Evolutionary conservation across 2,888 invertebrate species (phyloP).

Genomic region (Sylvicola cinctus): DNA sequence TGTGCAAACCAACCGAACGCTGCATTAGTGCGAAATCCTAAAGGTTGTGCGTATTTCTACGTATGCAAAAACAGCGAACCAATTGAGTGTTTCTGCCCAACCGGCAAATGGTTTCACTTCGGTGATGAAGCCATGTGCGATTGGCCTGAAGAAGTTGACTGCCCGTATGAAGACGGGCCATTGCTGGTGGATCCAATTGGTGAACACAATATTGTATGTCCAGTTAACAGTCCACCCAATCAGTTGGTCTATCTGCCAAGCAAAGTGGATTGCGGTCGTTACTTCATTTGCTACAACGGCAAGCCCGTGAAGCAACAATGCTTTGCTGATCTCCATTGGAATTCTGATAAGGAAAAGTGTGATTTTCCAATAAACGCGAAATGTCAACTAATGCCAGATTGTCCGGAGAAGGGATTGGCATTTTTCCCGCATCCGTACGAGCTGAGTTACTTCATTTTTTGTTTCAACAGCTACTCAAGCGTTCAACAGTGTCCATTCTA

Average conservation of each 20-base stretch:
- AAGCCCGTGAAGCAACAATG: neutral
- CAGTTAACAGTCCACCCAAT: too few relatives aligned
- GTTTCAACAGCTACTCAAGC: neutral
- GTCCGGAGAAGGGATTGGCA: neutral
- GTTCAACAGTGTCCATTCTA: neutral
- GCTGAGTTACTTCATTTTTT: neutral
- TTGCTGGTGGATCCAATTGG: neutral
- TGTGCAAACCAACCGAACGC: neutral
- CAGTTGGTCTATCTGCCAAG: neutral
- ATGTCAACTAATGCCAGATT: neutral
- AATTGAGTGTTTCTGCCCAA: neutral
- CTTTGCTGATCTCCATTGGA: neutral
- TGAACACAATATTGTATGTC: neutral
- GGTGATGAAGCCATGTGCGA: neutral
- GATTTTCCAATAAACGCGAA: neutral
- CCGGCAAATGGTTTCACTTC: neutral
- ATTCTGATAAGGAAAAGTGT: neutral
- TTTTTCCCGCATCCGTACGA: neutral
- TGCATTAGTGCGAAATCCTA: neutral
- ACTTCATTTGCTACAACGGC: neutral
- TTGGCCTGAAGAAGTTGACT: neutral
- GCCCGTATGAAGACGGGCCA: neutral
- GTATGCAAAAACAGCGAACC: neutral
- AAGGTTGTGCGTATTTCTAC: neutral
- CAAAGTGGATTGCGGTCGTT: neutral